phyloP scores from a whole-genome alignment of 2,113 vertebrate genomes.

The Elaphurus davidianus region DNA sequence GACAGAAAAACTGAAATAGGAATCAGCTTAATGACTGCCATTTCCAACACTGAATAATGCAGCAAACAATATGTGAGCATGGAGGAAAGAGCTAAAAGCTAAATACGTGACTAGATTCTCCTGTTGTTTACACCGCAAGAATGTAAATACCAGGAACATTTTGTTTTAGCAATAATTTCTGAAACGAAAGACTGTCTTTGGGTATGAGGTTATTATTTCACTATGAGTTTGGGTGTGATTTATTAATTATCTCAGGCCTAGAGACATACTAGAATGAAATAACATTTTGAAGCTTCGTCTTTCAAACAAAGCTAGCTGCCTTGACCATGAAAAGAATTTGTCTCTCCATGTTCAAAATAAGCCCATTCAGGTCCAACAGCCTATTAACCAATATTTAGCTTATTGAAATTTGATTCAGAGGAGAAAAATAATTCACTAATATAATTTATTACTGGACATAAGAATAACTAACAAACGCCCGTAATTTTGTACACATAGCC shows the following conservation, averaged over 20 bases:
- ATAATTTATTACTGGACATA: background rate
- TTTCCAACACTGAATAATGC: background rate
- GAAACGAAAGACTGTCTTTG: background rate
- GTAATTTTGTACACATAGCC: background rate
- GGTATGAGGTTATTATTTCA: background rate
- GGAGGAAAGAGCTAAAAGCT: background rate
- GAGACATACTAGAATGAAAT: background rate
- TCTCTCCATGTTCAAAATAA: background rate
- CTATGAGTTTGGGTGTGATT: background rate
- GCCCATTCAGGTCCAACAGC: background rate
- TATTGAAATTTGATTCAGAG: background rate
- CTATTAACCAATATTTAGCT: background rate
- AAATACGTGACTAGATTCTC: background rate
- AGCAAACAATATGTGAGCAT: background rate
- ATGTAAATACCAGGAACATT: background rate
- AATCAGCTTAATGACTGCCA: background rate
- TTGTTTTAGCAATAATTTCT: background rate
- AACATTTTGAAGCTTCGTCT: background rate
- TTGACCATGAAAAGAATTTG: background rate
- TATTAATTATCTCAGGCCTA: background rate
- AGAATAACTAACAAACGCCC: background rate
- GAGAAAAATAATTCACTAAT: background rate
- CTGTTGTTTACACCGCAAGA: background rate
- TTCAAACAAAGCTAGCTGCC: background rate
- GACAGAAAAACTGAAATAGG: background rate